A percentile compares a stretch with the other conserved stretches of the same genome.
These are phyloP conservation scores for Odontesthes bonariensis DNA, from an alignment of 2,113 vertebrate genomes.

Conservation along the genomic window DNA sequence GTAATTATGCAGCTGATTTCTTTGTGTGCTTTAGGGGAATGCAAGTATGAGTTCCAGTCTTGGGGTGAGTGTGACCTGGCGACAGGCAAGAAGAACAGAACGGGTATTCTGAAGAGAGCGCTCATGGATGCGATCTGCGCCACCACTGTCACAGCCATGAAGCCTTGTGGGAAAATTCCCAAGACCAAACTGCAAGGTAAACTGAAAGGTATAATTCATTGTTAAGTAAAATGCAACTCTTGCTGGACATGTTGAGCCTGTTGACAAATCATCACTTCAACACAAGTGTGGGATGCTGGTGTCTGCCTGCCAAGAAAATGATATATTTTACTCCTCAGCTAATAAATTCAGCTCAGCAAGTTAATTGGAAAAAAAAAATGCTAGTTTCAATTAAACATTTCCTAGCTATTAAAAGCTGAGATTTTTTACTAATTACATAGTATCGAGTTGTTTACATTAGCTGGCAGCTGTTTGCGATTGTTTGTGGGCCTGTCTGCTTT, in stretches of 20 bases:
- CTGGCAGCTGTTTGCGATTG: too few relatives aligned
- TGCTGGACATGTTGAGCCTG: background rate
- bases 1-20: conserved; percentile 34
- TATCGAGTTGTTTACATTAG: too few relatives aligned
- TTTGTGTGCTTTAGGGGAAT: conserved; percentile 85
- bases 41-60: conserved; percentile 96
- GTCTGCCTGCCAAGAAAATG: background rate
- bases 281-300: background rate
- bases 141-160: conserved; percentile 91
- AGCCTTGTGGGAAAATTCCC: conserved; percentile 93
- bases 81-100: conserved; percentile 92
- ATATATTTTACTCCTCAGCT: background rate
- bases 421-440: too few relatives aligned
- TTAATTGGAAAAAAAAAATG: too few relatives aligned
- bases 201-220: conserved; percentile 32
- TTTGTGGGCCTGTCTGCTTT: too few relatives aligned
- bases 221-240: conserved; percentile 1
- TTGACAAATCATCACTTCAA: conserved; percentile 13
- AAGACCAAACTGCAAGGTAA: conserved; percentile 96
- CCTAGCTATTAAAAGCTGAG: too few relatives aligned
- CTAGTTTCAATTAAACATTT: too few relatives aligned
- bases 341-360: too few relatives aligned
- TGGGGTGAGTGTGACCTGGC: conserved; percentile 97
- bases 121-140: conserved; percentile 94
- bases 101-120: conserved; percentile 91